These are phyloP conservation scores for Perithous albicinctus DNA, from an alignment of 2,888 invertebrate species.

Conservation along the genomic window DNA sequence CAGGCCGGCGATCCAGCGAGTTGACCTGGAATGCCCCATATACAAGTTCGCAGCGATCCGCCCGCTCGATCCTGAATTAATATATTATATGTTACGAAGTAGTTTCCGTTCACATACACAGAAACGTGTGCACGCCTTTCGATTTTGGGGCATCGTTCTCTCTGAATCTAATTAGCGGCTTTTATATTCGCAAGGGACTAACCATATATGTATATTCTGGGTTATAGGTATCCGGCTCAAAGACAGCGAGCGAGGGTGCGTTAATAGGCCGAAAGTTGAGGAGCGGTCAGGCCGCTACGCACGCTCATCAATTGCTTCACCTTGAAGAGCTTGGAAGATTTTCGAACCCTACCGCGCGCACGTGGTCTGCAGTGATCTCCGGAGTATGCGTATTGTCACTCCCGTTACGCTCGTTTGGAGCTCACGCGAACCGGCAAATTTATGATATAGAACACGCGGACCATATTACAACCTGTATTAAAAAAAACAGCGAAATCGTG, in stretches of 20 bases:
- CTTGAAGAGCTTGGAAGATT: constrained; percentile 31
- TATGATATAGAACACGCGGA: background rate
- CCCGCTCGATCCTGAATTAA: constrained; percentile 10
- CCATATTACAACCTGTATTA: background rate
- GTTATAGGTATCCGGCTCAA: background rate
- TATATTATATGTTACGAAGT: background rate
- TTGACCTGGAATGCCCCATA: no score
- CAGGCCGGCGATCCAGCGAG: background rate
- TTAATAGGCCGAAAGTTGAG: constrained; percentile 34
- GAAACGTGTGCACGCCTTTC: background rate
- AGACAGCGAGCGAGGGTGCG: constrained; percentile 1
- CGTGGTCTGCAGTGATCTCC: constrained; percentile 7
- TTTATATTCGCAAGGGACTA: background rate
- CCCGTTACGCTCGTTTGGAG: constrained; percentile 12
- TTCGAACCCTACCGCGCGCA: constrained; percentile 3
- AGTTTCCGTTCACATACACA: constrained; percentile 12
- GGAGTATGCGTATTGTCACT: background rate
- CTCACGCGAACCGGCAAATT: constrained; percentile 5
- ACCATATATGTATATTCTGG: background rate
- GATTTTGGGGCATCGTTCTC: constrained; percentile 3
- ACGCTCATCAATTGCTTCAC: constrained; percentile 20
- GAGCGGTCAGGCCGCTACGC: constrained; percentile 22
- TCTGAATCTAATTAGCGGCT: constrained; percentile 31
- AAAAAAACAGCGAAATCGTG: background rate
- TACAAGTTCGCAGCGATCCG: background rate